These are phyloP conservation scores for Sciurus niger DNA, from an alignment of 2,113 vertebrate species.

Conservation along the genomic window DNA sequence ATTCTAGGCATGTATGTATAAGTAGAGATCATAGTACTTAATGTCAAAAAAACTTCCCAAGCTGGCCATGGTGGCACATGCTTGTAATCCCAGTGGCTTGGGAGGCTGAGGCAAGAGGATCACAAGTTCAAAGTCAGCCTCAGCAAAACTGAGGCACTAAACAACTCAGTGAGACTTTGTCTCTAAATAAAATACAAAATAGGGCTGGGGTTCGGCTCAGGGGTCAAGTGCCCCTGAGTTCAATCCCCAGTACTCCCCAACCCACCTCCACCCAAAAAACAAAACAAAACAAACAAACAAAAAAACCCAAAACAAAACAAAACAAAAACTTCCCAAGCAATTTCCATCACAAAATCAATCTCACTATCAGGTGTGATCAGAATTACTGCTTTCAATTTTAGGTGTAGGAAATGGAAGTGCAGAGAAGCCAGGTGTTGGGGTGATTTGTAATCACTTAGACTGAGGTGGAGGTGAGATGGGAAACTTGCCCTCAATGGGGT, in stretches of 20 bases:
- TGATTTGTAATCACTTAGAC: not conserved
- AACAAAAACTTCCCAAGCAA: not conserved
- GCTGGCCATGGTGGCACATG: not conserved
- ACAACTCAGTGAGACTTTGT: no score
- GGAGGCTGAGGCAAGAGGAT: no score
- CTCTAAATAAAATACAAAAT: no score
- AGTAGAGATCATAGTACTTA: not conserved
- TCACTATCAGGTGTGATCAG: not conserved
- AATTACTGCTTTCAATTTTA: not conserved
- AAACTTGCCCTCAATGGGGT: not conserved
- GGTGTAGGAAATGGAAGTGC: not conserved
- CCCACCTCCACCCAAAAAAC: no score
- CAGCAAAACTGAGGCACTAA: no score
- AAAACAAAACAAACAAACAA: no score
- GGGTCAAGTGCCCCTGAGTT: no score
- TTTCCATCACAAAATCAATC: constrained; percentile 34
- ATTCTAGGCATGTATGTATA: not conserved
- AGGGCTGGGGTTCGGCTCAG: no score
- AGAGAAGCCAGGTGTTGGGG: not conserved
- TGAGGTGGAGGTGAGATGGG: not conserved
- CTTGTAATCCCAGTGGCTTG: no score
- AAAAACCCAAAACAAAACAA: no score
- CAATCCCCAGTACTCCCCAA: no score
- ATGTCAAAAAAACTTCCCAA: not conserved
- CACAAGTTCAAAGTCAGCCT: no score